These are phyloP conservation scores for Chouioia cunea DNA, from an alignment of 2,888 invertebrate genomes.

Conservation along the genomic window DNA sequence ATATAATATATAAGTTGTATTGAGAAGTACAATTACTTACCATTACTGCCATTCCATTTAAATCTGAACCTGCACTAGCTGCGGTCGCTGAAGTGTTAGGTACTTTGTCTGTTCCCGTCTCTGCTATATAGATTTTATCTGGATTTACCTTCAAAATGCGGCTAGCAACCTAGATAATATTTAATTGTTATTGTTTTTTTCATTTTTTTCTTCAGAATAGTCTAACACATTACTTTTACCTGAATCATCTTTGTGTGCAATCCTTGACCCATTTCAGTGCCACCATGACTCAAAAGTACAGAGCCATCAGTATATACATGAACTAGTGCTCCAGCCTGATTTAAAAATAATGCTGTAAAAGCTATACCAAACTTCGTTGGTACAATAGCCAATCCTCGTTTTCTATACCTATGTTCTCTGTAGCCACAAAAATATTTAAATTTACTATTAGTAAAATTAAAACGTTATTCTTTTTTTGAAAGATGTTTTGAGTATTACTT, in stretches of 20 bases:
- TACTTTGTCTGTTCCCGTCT: slow-evolving; percentile 90
- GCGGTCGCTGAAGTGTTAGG: slow-evolving; percentile 93
- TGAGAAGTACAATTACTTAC: slow-evolving; percentile 58
- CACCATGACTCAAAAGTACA: slow-evolving; percentile 89
- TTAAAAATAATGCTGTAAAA: slow-evolving; percentile 81
- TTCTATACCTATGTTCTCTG: slow-evolving; percentile 85
- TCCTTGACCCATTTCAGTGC: slow-evolving; percentile 98
- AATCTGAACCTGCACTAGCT: slow-evolving; percentile 88
- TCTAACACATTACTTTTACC: slow-evolving; percentile 58
- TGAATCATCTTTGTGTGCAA: slow-evolving; percentile 96
- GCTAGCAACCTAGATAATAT: slow-evolving; percentile 75
- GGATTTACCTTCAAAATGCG: slow-evolving; percentile 78
- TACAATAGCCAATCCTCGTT: slow-evolving; percentile 85
- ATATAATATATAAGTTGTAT: no score
- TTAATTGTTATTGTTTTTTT: slow-evolving; percentile 6
- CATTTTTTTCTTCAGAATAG: neutral
- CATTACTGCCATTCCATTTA: slow-evolving; percentile 92
- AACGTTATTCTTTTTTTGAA: neutral
- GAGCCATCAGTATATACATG: slow-evolving; percentile 91
- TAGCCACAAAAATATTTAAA: slow-evolving; percentile 56
- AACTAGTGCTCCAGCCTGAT: slow-evolving; percentile 90
- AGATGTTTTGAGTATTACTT: slow-evolving; percentile 68
- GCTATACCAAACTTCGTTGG: slow-evolving; percentile 90
- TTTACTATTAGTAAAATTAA: neutral
- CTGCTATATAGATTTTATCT: slow-evolving; percentile 83